A percentile compares a stretch with the other conserved stretches of the same genome.
These are phyloP conservation scores for Drosophila triauraria DNA, from an alignment of 1,140 invertebrate genomes.

Conservation along the genomic window DNA sequence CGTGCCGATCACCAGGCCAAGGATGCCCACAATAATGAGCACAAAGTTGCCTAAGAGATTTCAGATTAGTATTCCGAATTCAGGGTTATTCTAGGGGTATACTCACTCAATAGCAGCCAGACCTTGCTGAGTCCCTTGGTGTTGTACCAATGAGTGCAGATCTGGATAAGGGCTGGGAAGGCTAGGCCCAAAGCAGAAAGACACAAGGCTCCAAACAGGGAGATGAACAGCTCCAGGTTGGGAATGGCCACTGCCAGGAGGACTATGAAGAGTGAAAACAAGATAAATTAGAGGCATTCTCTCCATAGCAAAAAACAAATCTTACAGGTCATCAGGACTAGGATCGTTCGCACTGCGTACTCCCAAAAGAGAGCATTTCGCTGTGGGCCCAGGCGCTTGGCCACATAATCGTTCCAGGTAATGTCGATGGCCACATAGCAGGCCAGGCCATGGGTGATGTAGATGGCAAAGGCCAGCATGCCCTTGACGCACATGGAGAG, in stretches of 20 bases:
- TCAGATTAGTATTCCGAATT: not conserved
- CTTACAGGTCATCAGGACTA: constrained; percentile 93
- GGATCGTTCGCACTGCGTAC: constrained; percentile 88
- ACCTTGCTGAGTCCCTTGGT: constrained; percentile 81
- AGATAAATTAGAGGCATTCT: not conserved
- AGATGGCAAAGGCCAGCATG: constrained; percentile 91
- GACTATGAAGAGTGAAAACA: constrained; percentile 87
- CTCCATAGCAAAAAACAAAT: constrained; percentile 39
- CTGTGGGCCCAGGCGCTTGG: constrained; percentile 74
- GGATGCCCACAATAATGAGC: constrained; percentile 89
- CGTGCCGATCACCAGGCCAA: constrained; percentile 90
- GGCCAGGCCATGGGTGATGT: constrained; percentile 92
- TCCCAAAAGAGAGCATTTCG: constrained; percentile 87
- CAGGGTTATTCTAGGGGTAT: too few species aligned
- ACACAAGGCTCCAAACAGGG: constrained; percentile 94
- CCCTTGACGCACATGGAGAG: constrained; percentile 90
- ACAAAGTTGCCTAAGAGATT: constrained; percentile 88
- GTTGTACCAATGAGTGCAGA: constrained; percentile 88
- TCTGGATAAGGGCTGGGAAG: constrained; percentile 94
- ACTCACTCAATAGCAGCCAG: constrained; percentile 76
- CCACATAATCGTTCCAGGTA: constrained; percentile 90
- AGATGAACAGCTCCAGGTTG: constrained; percentile 94
- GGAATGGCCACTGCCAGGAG: constrained; percentile 91
- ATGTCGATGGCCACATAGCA: constrained; percentile 95
- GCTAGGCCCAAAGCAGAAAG: constrained; percentile 94